Percentiles rank a stretch among this genome's conserved stretches.
These are phyloP conservation scores for Montipora capricornis DNA, from an alignment of 64 coral and sea anemone genomes.

Conservation along the genomic window DNA sequence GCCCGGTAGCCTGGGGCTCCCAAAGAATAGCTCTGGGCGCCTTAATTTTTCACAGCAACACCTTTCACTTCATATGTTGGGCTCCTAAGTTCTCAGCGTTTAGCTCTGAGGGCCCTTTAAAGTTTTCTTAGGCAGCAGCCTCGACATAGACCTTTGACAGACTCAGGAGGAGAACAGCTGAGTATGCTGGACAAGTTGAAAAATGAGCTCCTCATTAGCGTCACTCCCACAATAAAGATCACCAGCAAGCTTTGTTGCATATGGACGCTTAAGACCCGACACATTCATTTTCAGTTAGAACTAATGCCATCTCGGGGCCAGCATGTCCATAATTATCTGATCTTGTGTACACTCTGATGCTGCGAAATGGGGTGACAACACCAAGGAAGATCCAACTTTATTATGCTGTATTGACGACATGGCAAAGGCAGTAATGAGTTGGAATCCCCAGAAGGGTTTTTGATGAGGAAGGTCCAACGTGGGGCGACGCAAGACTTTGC, in stretches of 20 bases:
- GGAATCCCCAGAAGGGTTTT: constrained; percentile 32
- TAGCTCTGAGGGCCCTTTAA: too few relatives aligned
- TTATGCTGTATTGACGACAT: constrained; percentile 51
- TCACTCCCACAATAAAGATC: constrained; percentile 39
- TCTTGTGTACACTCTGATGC: not conserved
- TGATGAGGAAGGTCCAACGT: constrained; percentile 42
- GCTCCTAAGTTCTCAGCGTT: too few relatives aligned
- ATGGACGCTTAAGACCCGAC: not conserved
- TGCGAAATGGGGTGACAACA: not conserved
- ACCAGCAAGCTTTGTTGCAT: not conserved
- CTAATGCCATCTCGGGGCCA: not conserved
- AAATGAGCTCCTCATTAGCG: constrained; percentile 15
- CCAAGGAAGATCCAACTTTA: constrained; percentile 6
- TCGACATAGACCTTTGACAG: too few relatives aligned
- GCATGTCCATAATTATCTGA: constrained; percentile 26
- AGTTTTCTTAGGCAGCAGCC: too few relatives aligned
- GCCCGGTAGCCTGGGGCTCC: too few relatives aligned
- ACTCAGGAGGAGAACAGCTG: not conserved
- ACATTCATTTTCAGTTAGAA: constrained; percentile 30
- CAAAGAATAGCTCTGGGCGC: too few relatives aligned
- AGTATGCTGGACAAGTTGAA: not conserved
- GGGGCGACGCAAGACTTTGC: not conserved
- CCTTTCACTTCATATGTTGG: too few relatives aligned
- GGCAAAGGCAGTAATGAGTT: constrained; percentile 56
- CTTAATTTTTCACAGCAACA: too few relatives aligned